phyloP scores from a whole-genome alignment of 1,140 invertebrate genomes.

The Pygmarrhopalites habei region DNA sequence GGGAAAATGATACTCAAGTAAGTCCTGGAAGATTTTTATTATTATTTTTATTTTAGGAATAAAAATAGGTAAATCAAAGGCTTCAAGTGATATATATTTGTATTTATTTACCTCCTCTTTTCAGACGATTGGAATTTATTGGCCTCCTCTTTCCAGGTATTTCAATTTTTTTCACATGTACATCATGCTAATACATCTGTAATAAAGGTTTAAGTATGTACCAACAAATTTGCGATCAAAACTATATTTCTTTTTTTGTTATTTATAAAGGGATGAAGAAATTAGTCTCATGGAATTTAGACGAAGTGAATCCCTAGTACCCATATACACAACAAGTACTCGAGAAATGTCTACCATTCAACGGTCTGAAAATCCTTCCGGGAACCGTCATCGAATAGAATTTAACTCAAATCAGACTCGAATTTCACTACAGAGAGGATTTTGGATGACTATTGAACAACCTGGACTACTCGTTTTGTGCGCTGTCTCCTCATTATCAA shows the following conservation, averaged over 20 bases:
- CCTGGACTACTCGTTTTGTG: constrained; percentile 31
- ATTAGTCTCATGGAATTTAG: constrained; percentile 20
- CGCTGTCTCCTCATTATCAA: constrained; percentile 18
- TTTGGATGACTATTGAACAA: constrained; percentile 21
- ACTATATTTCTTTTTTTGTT: too few relatives aligned
- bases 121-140: constrained; percentile 33
- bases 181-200: too few relatives aligned
- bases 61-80: too few relatives aligned
- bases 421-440: constrained; percentile 10
- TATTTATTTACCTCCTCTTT: too few relatives aligned
- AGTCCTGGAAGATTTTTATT: too few relatives aligned
- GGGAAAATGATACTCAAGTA: constrained; percentile 20
- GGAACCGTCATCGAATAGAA: constrained; percentile 16
- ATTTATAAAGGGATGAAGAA: constrained; percentile 32
- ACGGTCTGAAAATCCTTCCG: neutral
- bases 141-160: too few relatives aligned
- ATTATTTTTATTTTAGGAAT: too few relatives aligned
- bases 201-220: too few relatives aligned
- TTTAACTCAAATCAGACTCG: constrained; percentile 18
- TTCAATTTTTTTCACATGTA: too few relatives aligned
- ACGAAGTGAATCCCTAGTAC: constrained; percentile 20
- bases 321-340: constrained; percentile 11
- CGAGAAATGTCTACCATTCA: neutral
- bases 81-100: too few relatives aligned
- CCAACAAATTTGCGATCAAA: too few relatives aligned